A percentile compares a stretch with the other conserved stretches of the same genome.
Evolutionary conservation across 1,140 invertebrate genomes (phyloP).

Genomic region (Lucilia cuprina): DNA sequence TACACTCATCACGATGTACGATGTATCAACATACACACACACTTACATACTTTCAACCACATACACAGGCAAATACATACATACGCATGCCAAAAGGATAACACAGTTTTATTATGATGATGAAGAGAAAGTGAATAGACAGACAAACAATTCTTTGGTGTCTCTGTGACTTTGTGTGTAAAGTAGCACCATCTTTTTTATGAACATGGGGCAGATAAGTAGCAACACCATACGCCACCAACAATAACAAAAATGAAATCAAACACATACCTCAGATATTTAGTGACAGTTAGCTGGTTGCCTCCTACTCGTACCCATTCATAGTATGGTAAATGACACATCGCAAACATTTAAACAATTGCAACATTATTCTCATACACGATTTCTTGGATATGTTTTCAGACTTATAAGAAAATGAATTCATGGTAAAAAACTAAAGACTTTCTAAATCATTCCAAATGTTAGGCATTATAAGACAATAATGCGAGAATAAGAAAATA

Average conservation of each 20-base stretch:
- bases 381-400: neutral
- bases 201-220: neutral
- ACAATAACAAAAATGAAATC: neutral
- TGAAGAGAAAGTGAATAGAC: neutral
- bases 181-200: conserved; percentile 27
- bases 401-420: neutral
- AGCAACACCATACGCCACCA: neutral
- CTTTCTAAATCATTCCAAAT: no score
- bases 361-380: neutral
- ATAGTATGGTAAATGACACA: neutral
- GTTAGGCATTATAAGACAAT: no score
- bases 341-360: neutral
- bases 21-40: neutral
- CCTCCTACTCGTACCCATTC: neutral
- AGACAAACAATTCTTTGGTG: neutral
- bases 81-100: neutral
- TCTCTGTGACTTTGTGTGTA: neutral
- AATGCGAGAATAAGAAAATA: no score
- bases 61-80: neutral
- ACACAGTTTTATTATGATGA: neutral
- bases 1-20: neutral
- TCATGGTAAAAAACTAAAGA: no score
- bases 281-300: conserved; percentile 25
- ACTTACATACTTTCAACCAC: no score
- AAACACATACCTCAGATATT: neutral